Evolutionary conservation across 2,113 vertebrate species (phyloP).

Genomic region (Pterocles burchelli): DNA sequence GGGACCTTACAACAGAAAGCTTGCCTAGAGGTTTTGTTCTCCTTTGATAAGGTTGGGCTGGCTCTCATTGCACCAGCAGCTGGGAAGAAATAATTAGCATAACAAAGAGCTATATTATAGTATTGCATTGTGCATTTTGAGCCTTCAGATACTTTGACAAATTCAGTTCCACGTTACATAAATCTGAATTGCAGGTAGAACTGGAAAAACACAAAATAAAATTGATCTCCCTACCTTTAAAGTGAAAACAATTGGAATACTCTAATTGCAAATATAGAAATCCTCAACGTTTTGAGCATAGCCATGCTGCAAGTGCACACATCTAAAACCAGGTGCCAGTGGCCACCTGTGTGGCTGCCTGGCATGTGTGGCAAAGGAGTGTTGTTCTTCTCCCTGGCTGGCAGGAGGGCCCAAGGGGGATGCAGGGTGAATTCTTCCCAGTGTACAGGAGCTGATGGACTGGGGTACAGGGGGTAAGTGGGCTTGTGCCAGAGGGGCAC

Average conservation of each 20-base stretch:
- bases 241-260: background rate
- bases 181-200: conserved; percentile 11
- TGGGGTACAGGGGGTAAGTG: rapidly evolving
- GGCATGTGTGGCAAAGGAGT: rapidly evolving
- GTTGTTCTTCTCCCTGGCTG: rapidly evolving
- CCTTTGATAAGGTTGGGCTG: conserved; percentile 65
- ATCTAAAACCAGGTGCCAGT: background rate
- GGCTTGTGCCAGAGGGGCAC: background rate
- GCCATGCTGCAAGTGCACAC: background rate
- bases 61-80: conserved; percentile 70
- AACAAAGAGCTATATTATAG: conserved; percentile 74
- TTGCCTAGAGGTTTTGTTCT: conserved; percentile 60
- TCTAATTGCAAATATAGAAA: background rate
- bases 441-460: background rate
- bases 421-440: rapidly evolving
- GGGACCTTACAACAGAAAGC: conserved; percentile 30
- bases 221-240: background rate
- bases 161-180: background rate
- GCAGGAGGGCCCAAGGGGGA: rapidly evolving
- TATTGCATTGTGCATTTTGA: conserved; percentile 53
- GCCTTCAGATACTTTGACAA: conserved; percentile 51
- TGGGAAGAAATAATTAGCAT: conserved; percentile 79
- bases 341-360: rapidly evolving
- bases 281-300: background rate
- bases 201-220: background rate